A percentile compares a stretch with the other conserved stretches of the same genome.
Evolutionary conservation across 2,888 invertebrate species (phyloP).

Genomic region (Yponomeuta evonymella): DNA sequence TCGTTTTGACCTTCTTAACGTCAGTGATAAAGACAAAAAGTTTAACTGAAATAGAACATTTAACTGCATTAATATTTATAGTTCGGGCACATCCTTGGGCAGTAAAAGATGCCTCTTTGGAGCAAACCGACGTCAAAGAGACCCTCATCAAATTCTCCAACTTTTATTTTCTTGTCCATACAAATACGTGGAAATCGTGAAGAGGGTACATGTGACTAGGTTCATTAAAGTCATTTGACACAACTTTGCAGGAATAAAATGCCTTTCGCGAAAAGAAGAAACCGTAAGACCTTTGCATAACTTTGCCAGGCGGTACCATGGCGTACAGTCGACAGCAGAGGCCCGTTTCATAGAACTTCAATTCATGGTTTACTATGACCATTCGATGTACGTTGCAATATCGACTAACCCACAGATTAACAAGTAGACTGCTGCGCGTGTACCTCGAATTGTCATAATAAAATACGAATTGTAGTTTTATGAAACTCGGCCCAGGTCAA

Average conservation of each 20-base stretch:
- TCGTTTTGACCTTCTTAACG: too few relatives aligned
- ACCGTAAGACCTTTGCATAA: neutral
- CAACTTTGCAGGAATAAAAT: neutral
- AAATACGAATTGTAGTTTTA: too few relatives aligned
- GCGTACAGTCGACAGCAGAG: too few relatives aligned
- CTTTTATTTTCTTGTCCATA: constrained; percentile 11
- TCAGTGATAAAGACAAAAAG: too few relatives aligned
- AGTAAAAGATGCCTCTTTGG: neutral
- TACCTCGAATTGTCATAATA: too few relatives aligned
- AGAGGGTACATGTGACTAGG: constrained; percentile 6
- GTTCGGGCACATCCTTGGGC: neutral
- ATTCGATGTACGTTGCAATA: too few relatives aligned
- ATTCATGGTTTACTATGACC: too few relatives aligned
- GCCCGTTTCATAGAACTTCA: too few relatives aligned
- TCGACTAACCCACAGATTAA: too few relatives aligned
- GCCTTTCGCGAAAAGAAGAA: neutral
- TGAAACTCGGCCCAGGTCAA: too few relatives aligned
- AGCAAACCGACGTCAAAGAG: constrained; percentile 7
- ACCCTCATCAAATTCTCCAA: constrained; percentile 12
- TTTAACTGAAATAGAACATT: neutral
- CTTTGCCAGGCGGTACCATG: too few relatives aligned
- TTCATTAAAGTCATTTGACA: constrained; percentile 13
- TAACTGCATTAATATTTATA: neutral
- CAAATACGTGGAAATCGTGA: constrained; percentile 9
- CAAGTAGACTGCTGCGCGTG: too few relatives aligned